Evolutionary conservation across 1,140 invertebrate species (phyloP).

Genomic region (Nephila pilipes): DNA sequence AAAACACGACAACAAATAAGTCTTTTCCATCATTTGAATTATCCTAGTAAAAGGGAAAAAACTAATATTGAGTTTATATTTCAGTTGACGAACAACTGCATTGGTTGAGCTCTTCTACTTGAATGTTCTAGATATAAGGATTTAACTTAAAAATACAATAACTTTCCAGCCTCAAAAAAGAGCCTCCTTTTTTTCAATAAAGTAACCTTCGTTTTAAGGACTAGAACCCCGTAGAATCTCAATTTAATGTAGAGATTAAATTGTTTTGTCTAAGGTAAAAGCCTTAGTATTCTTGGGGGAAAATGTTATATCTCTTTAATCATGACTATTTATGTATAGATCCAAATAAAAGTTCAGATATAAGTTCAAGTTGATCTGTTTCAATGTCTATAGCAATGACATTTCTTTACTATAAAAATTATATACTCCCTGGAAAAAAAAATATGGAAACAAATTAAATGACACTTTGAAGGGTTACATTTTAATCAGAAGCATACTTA

Average conservation of each 20-base stretch:
- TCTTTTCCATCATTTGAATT: conserved; percentile 55
- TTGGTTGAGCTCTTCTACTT: conserved; percentile 8
- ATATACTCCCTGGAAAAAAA: too few species aligned
- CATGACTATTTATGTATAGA: too few species aligned
- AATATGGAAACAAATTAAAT: too few species aligned
- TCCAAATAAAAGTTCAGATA: too few species aligned
- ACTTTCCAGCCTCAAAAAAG: not conserved
- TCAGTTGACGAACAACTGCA: conserved; percentile 23
- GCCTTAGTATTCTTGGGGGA: not conserved
- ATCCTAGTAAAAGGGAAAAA: conserved; percentile 38
- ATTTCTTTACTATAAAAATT: too few species aligned
- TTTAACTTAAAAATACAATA: conserved; percentile 22
- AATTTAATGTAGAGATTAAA: not conserved
- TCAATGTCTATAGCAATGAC: too few species aligned
- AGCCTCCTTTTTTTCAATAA: not conserved
- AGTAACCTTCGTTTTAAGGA: not conserved
- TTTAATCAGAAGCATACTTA: too few species aligned
- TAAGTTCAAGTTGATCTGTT: too few species aligned
- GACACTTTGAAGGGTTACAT: too few species aligned
- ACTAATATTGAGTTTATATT: conserved; percentile 51
- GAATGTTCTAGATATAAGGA: not conserved
- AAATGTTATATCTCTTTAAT: too few species aligned
- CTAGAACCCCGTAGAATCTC: not conserved
- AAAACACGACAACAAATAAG: conserved; percentile 31
- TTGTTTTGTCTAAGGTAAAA: not conserved